Evolutionary conservation across 2,797 vertebrate species (phyloP).

Genomic region (Gallirallus australis): DNA sequence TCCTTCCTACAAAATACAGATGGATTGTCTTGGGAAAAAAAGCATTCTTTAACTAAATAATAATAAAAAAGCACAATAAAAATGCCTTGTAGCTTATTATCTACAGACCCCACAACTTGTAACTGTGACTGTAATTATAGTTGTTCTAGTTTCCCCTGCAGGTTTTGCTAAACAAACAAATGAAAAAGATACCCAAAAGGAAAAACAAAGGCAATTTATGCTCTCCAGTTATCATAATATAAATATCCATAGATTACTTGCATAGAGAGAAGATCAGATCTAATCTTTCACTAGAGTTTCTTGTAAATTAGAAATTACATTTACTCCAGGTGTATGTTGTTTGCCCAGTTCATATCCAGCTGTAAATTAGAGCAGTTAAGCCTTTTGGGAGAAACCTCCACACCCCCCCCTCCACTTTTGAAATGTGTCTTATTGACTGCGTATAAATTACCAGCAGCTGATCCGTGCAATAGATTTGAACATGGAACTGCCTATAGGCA

Average conservation of each 20-base stretch:
- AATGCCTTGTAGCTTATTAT: conserved; percentile 71
- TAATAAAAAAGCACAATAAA: conserved; percentile 67
- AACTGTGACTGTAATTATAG: conserved; percentile 72
- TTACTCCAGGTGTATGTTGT: conserved; percentile 74
- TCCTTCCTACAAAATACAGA: conserved; percentile 60
- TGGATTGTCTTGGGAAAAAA: conserved; percentile 63
- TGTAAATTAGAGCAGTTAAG: conserved; percentile 75
- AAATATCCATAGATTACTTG: conserved; percentile 75
- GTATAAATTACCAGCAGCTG: conserved; percentile 76
- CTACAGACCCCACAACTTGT: conserved; percentile 50
- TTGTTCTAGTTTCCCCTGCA: conserved; percentile 66
- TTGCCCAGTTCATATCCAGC: conserved; percentile 71
- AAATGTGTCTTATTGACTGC: conserved; percentile 76
- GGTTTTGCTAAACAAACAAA: conserved; percentile 71
- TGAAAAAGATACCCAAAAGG: conserved; percentile 78
- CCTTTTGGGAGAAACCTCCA: conserved; percentile 69
- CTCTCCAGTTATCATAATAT: conserved; percentile 69
- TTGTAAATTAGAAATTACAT: conserved; percentile 78
- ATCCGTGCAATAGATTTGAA: conserved; percentile 75
- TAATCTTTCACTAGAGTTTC: conserved; percentile 71
- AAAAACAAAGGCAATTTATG: conserved; percentile 79
- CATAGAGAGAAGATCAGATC: conserved; percentile 73
- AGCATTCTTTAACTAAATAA: conserved; percentile 67
- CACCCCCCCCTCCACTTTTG: conserved; percentile 43
- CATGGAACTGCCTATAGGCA: conserved; percentile 66